Evolutionary conservation across 2,113 vertebrate genomes (phyloP).

Genomic region (Paramisgurnus dabryanus): DNA sequence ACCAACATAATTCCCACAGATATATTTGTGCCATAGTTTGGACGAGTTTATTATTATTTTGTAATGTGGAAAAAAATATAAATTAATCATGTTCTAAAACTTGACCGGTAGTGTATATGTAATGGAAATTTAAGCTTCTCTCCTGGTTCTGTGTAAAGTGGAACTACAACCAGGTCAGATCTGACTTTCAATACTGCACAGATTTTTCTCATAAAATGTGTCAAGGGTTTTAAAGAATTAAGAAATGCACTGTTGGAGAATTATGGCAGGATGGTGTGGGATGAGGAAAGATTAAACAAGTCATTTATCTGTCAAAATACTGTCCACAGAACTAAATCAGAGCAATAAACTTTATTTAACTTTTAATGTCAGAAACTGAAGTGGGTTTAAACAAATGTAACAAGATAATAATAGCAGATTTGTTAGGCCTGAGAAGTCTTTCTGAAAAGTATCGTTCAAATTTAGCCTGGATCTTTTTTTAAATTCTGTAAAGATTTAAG

Average conservation of each 20-base stretch:
- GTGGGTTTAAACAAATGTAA: not conserved
- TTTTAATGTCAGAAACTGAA: constrained; percentile 12
- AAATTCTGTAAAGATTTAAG: not conserved
- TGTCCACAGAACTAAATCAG: constrained; percentile 14
- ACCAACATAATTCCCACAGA: no score
- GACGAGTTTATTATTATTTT: no score
- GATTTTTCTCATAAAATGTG: constrained; percentile 48
- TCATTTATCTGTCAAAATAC: constrained; percentile 26
- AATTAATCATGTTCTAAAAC: no score
- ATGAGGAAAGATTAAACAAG: constrained; percentile 43
- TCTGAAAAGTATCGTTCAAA: not conserved
- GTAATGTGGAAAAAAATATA: no score
- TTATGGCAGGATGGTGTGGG: constrained; percentile 69
- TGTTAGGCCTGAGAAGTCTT: not conserved
- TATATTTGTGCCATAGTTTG: no score
- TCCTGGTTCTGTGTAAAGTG: constrained; percentile 57
- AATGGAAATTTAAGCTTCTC: constrained; percentile 49
- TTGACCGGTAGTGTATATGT: constrained; percentile 6
- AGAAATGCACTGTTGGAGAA: constrained; percentile 58
- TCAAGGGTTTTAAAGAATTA: constrained; percentile 55
- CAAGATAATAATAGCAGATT: not conserved
- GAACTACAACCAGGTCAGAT: constrained; percentile 41
- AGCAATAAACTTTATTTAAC: constrained; percentile 4
- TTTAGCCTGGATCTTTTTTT: not conserved
- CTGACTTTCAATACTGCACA: constrained; percentile 26